Evolutionary conservation across 2,888 invertebrate genomes (phyloP), one percentile per base, ranked within the genome.

Genomic region (Parochlus steinenii): DNA sequence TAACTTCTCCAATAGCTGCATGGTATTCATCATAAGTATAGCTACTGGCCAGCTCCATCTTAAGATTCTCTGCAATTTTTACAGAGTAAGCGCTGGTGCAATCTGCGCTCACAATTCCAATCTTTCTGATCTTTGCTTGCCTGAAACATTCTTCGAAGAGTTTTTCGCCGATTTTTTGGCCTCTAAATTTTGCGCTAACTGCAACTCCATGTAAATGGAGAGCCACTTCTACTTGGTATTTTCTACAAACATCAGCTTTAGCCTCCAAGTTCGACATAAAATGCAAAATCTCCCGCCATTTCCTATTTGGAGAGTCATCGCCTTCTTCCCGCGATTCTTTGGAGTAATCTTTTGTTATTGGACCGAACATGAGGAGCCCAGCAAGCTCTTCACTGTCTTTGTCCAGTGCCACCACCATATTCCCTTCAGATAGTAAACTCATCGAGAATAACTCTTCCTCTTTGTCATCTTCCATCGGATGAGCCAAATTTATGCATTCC

Each of bases 11-110:
- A 28, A 34, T 17, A 11, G 27, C 29, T n/a, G 27, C 28, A 11
- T 34, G 20, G 23, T 34, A 34, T 20, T 34, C 34, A 17, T 34
- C 34, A 34, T 34, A 34, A 22, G 34, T 34, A 6, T 28, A 27
- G 10, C 19, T 34, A 19, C 28, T 28, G 8, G 29, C 20, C 14
- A 25, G 29, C 10, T 34, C 28, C 34, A 34, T 34, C 7, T 29
- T 29, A 15, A 28, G 5, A 17, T 20, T 22, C 16, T 34, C 20
- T n/a, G 34, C 34, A 18, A 34, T 34, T n/a, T 15, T 19, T 3
- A 27, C 11, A 10, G 34, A 34, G 29, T 34, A 34, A 28, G 29
- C 11, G 10, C 16, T 16, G 6, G 34, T 22, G 17, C 34, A 34
- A 19, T 34, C 34, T 11, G 11, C 17, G 15, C 34, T 34, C n/a